Conservation (phyloP, 2,888 invertebrate species). For the Azorinus chamasolen region DNA sequence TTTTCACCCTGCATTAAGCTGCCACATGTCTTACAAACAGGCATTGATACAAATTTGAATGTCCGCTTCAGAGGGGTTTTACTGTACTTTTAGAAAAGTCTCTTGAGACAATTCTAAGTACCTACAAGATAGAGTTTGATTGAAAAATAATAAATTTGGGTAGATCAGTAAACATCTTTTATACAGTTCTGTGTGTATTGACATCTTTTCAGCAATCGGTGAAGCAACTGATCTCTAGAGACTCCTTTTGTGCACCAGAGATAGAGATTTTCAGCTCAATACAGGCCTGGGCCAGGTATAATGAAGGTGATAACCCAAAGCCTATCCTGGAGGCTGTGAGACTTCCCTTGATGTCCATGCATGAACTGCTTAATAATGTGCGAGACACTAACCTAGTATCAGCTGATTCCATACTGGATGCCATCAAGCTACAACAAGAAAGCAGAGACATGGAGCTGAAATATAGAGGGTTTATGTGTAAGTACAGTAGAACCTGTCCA, state of each 20-base stretch:
- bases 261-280: constrained; percentile 97
- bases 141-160: too few species aligned
- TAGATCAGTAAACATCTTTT: too few species aligned
- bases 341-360: constrained; percentile 94
- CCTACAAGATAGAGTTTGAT: too few species aligned
- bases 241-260: constrained; percentile 98
- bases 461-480: constrained; percentile 91
- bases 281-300: constrained; percentile 94
- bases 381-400: constrained; percentile 95
- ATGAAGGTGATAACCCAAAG: constrained; percentile 89
- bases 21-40: too few species aligned
- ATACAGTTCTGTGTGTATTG: too few species aligned
- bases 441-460: constrained; percentile 92
- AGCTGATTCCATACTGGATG: constrained; percentile 96
- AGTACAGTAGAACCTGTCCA: constrained; percentile 16
- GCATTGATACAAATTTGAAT: too few species aligned
- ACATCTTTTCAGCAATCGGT: constrained; percentile 88
- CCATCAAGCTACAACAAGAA: constrained; percentile 95
- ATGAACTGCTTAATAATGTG: constrained; percentile 95
- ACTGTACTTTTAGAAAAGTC: too few species aligned
- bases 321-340: constrained; percentile 88
- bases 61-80: too few species aligned
- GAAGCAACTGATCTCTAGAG: constrained; percentile 94
- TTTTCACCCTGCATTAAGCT: too few species aligned
- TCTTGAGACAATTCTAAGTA: too few species aligned